Percentiles rank a stretch among this genome's conserved stretches.
Evolutionary conservation across 2,113 vertebrate genomes (phyloP).

Genomic region (Egretta garzetta): DNA sequence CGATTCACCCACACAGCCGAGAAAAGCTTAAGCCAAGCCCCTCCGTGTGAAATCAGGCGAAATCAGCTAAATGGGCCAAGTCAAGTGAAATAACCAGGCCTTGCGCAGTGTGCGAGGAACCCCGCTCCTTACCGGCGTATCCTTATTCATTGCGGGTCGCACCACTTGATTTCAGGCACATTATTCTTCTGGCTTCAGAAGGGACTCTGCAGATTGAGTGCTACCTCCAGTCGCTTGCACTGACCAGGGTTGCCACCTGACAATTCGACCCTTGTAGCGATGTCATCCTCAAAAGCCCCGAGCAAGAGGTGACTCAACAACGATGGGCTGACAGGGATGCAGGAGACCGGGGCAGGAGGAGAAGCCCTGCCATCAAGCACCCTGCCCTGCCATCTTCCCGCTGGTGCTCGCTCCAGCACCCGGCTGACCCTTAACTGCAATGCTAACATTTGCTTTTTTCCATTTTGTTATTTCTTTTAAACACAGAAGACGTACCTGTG

Average conservation of each 20-base stretch:
- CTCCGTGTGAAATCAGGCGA: neutral
- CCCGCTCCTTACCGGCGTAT: neutral
- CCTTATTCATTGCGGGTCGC: neutral
- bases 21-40: neutral
- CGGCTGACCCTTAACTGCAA: neutral
- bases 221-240: neutral
- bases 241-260: neutral
- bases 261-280: neutral
- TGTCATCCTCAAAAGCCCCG: neutral
- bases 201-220: neutral
- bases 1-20: neutral
- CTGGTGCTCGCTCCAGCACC: neutral
- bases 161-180: neutral
- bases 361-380: neutral
- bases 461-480: neutral
- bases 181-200: neutral
- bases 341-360: neutral
- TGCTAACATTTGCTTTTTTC: neutral
- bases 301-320: neutral
- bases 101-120: rapidly evolving
- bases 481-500: rapidly evolving
- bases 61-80: neutral
- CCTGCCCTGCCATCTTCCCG: neutral
- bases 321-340: rapidly evolving
- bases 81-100: neutral